phyloP scores from a whole-genome alignment of 2,113 vertebrate genomes.

The Takifugu bimaculatus region DNA sequence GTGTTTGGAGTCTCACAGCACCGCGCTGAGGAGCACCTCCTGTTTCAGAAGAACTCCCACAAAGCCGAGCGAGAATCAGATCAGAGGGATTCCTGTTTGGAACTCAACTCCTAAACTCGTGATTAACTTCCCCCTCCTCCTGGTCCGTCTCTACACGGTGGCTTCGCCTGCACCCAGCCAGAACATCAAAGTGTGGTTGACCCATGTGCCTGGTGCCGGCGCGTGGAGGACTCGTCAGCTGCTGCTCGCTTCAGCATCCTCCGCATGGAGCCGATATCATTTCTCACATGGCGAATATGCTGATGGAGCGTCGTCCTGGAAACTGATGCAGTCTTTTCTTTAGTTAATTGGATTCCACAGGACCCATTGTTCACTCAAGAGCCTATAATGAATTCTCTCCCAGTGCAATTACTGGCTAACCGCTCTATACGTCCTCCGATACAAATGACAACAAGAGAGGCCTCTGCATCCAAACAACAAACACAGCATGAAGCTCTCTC shows the following conservation, averaged over 20 bases:
- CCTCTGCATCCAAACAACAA: no score
- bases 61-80: constrained; percentile 23
- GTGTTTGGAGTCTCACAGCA: constrained; percentile 10
- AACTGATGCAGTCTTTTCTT: constrained; percentile 48
- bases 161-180: constrained; percentile 20
- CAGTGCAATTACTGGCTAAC: constrained; percentile 36
- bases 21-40: constrained; percentile 20
- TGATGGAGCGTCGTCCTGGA: constrained; percentile 35
- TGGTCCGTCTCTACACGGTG: constrained; percentile 7
- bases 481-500: no score
- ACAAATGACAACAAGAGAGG: constrained; percentile 17
- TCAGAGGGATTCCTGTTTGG: constrained; percentile 34
- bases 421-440: constrained; percentile 30
- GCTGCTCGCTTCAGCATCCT: constrained; percentile 40
- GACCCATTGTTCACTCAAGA: constrained; percentile 55
- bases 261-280: constrained; percentile 25
- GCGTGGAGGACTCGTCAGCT: constrained; percentile 20
- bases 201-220: constrained; percentile 10
- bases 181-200: constrained; percentile 42
- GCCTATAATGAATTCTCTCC: constrained; percentile 36
- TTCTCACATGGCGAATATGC: constrained; percentile 20
- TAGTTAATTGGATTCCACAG: constrained; percentile 64
- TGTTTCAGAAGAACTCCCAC: constrained; percentile 19
- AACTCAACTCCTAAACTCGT: constrained; percentile 35
- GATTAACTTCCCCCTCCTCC: constrained; percentile 16